Evolutionary conservation across 2,797 vertebrate genomes (phyloP), one percentile per base, ranked within the genome.

Genomic region (Catharus ustulatus): DNA sequence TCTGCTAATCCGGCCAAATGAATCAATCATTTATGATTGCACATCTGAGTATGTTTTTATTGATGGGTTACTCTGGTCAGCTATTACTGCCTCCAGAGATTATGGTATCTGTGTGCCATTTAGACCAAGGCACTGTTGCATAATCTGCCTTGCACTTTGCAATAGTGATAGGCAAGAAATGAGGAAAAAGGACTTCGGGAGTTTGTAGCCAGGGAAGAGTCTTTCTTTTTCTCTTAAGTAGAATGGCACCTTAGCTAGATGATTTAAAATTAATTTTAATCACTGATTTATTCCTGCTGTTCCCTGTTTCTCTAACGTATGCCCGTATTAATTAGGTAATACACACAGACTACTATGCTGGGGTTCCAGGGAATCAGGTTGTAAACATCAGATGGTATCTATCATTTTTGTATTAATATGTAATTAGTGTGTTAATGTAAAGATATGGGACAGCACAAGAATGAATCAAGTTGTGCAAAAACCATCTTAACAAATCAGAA

Each of bases 181-280:
- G 32, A 45, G 38, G 38, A 36, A 38, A 66, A 87, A 52, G 15
- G 13, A 23, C 26, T 72, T 48, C 30, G 40, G 63, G 34, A 86
- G 27, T 45, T 40, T 3, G 4, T 64, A 83, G 68, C 1, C 0
- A 34, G 29, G 13, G n/a, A 51, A 15, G 9, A 6, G 0, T 32
- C 22, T 32, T 78, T 67, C 20, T 20, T 67, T 38, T 43, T 54
- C 34, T 55, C 23, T 64, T 64, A 32, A 5, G 13, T 21, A 69
- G 55, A 59, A 61, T 77, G 32, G 9, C 11, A 21, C 22, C 36
- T 64, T 52, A 78, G 59, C 24, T 20, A 68, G 42, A 52, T 51
- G 12, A 42, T 71, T 78, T 82, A 4, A 74, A 79, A 68, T 36
- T n/a, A 0, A 16, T 43, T 93, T 81, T 77, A 54, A 32, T 62